phyloP scores from a whole-genome alignment of 2,888 invertebrate genomes.

The Acrobasis consociella region DNA sequence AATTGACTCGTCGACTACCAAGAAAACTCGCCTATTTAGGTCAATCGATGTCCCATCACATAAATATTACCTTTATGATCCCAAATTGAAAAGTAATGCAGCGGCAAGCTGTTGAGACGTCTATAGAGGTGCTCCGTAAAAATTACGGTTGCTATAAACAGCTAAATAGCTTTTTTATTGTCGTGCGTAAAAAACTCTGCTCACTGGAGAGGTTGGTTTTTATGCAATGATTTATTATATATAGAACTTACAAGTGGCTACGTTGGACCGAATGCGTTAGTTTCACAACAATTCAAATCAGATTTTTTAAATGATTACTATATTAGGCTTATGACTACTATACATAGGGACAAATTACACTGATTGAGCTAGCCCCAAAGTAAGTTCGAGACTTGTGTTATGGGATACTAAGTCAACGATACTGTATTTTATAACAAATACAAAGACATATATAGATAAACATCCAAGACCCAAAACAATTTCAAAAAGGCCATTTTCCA shows the following conservation, averaged over 20 bases:
- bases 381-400: no score
- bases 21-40: background rate
- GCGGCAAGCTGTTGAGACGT: slow-evolving; percentile 12
- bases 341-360: no score
- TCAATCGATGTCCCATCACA: slow-evolving; percentile 11
- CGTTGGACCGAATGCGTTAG: no score
- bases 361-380: no score
- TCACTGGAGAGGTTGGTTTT: slow-evolving; percentile 14
- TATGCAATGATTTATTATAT: slow-evolving; percentile 1
- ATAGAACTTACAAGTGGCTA: background rate
- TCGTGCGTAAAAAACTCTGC: slow-evolving; percentile 5
- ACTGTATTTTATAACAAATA: no score
- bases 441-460: no score
- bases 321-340: no score
- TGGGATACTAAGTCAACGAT: no score
- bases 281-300: no score
- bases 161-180: slow-evolving; percentile 15
- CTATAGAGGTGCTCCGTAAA: slow-evolving; percentile 11
- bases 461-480: no score
- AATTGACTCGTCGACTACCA: background rate
- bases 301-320: no score
- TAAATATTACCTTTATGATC: slow-evolving; percentile 14
- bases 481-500: no score
- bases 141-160: slow-evolving; percentile 7
- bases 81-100: slow-evolving; percentile 19